A percentile compares a stretch with the other conserved stretches of the same genome.
Evolutionary conservation across 1,140 invertebrate species (phyloP).

Genomic region (Dendrolimus punctatus): DNA sequence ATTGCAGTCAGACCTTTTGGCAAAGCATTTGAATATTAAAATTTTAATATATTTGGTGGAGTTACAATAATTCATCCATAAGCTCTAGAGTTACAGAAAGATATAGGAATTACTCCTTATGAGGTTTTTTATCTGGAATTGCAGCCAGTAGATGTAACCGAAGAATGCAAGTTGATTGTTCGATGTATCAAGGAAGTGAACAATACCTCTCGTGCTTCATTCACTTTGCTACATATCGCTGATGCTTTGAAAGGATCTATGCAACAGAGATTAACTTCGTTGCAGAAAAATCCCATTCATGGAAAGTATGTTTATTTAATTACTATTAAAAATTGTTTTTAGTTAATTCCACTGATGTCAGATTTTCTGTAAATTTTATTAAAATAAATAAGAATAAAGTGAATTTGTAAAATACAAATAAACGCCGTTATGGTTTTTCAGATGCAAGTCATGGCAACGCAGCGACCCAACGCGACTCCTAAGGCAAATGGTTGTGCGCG

Average conservation of each 20-base stretch:
- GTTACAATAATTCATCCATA: no score
- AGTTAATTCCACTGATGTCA: no score
- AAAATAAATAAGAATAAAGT: no score
- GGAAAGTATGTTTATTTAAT: conserved; percentile 3
- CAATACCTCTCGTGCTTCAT: conserved; percentile 54
- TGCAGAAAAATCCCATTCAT: conserved; percentile 38
- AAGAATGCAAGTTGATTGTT: conserved; percentile 81
- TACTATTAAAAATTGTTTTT: neutral
- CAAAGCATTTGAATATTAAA: no score
- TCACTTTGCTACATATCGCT: conserved; percentile 86
- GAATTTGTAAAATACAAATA: no score
- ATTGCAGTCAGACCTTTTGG: no score
- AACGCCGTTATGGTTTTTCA: conserved; percentile 8
- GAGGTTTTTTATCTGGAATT: neutral
- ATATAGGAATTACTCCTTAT: no score
- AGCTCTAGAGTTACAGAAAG: no score
- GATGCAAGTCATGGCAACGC: conserved; percentile 75
- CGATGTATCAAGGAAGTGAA: conserved; percentile 77
- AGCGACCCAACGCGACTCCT: conserved; percentile 86
- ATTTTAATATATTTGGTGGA: no score
- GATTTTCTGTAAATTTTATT: no score
- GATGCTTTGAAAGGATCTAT: conserved; percentile 88
- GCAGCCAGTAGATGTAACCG: conserved; percentile 81
- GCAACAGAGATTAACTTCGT: conserved; percentile 75
- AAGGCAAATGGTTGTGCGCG: conserved; percentile 85